These are phyloP conservation scores for Caenorhabditis becei DNA, from an alignment of 2,888 invertebrate genomes.

Conservation along the genomic window DNA sequence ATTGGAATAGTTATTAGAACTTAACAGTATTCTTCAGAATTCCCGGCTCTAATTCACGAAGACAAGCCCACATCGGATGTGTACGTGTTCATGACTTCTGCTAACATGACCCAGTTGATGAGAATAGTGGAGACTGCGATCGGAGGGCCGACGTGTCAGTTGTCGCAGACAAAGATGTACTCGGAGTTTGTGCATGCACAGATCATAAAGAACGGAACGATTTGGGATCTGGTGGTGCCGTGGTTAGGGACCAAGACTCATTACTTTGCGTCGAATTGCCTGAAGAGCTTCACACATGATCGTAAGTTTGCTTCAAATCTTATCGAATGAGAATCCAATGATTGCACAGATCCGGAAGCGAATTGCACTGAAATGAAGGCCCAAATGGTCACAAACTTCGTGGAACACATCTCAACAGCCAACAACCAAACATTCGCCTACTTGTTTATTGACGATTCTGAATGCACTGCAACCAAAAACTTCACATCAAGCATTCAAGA, in stretches of 20 bases:
- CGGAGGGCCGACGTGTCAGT: conserved; percentile 56
- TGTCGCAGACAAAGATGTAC: conserved; percentile 62
- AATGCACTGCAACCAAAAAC: conserved; percentile 33
- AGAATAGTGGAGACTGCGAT: conserved; percentile 45
- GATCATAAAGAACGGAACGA: conserved; percentile 43
- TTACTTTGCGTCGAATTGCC: conserved; percentile 34
- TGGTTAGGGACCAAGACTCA: conserved; percentile 51
- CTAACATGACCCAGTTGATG: conserved; percentile 51
- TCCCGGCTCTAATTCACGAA: conserved; percentile 59
- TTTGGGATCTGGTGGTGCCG: conserved; percentile 48
- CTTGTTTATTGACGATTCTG: conserved; percentile 39
- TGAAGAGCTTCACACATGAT: conserved; percentile 16
- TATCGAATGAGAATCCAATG: background rate
- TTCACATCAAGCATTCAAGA: conserved; percentile 41
- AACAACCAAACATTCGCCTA: conserved; percentile 56
- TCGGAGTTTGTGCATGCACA: conserved; percentile 56
- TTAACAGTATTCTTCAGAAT: conserved; percentile 48
- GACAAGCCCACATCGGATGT: conserved; percentile 56
- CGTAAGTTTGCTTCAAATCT: background rate
- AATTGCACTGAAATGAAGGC: conserved; percentile 48
- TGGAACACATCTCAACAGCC: conserved; percentile 4
- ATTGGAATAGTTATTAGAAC: background rate
- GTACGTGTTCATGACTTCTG: conserved; percentile 57
- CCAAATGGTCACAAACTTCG: conserved; percentile 38
- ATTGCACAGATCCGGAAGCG: conserved; percentile 12